These are phyloP conservation scores for Lycaon pictus DNA, from an alignment of 2,113 vertebrate genomes.

Conservation along the genomic window DNA sequence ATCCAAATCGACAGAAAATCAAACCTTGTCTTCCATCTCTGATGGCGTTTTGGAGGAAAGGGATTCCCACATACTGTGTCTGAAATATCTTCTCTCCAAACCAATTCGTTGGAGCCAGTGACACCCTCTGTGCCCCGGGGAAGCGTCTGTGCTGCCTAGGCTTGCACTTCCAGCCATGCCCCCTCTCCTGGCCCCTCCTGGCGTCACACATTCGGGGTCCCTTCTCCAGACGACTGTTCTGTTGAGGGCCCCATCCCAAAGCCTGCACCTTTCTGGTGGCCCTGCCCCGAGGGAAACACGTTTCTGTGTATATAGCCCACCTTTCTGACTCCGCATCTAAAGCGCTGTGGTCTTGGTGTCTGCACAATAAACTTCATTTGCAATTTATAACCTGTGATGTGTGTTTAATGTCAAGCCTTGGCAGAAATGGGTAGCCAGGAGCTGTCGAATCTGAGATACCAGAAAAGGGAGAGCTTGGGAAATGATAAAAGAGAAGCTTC, in stretches of 20 bases:
- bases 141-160: background rate
- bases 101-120: constrained; percentile 5
- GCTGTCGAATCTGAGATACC: background rate
- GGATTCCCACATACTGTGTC: background rate
- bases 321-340: constrained; percentile 13
- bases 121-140: background rate
- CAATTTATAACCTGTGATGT: constrained; percentile 53
- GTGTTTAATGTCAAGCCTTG: constrained; percentile 1
- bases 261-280: background rate
- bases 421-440: background rate
- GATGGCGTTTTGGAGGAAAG: constrained; percentile 12
- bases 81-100: constrained; percentile 41
- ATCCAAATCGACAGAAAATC: background rate
- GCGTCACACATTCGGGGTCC: background rate
- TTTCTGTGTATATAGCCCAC: constrained; percentile 65
- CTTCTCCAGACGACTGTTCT: background rate
- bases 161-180: background rate
- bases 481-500: background rate
- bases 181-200: background rate
- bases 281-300: background rate
- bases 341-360: constrained; percentile 64
- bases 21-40: background rate
- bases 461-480: background rate
- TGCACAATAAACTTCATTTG: constrained; percentile 80
- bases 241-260: background rate